phyloP scores from a whole-genome alignment of 2,113 vertebrate genomes.

The Scophthalmus maximus region DNA sequence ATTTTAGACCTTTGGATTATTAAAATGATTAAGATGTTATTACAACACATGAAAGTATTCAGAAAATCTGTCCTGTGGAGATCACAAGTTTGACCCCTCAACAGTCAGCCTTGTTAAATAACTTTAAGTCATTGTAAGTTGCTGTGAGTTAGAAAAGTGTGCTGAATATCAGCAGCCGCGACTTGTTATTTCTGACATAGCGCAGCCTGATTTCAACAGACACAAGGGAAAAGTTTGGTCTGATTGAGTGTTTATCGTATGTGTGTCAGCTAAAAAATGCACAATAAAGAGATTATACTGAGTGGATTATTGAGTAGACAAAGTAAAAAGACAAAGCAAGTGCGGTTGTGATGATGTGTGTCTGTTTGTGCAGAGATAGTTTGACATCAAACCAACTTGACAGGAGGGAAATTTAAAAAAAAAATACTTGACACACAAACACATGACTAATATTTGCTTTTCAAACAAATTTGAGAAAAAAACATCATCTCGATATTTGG shows the following conservation, averaged over 20 bases:
- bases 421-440: no score
- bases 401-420: not conserved
- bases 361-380: not conserved
- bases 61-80: no score
- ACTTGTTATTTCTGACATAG: not conserved
- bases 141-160: not conserved
- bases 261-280: conserved; percentile 9
- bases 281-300: conserved; percentile 52
- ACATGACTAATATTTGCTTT: no score
- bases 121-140: not conserved
- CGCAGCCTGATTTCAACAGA: not conserved
- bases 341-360: conserved; percentile 9
- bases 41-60: no score
- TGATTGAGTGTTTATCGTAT: not conserved
- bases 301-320: conserved; percentile 53
- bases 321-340: no score
- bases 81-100: no score
- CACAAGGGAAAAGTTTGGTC: not conserved
- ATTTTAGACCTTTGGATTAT: no score
- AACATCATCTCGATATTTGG: no score
- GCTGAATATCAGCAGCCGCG: no score
- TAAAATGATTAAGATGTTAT: no score
- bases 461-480: no score
- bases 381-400: conserved; percentile 4
- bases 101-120: not conserved